Conservation (phyloP, 2,113 vertebrate genomes). For the Nestor notabilis region DNA sequence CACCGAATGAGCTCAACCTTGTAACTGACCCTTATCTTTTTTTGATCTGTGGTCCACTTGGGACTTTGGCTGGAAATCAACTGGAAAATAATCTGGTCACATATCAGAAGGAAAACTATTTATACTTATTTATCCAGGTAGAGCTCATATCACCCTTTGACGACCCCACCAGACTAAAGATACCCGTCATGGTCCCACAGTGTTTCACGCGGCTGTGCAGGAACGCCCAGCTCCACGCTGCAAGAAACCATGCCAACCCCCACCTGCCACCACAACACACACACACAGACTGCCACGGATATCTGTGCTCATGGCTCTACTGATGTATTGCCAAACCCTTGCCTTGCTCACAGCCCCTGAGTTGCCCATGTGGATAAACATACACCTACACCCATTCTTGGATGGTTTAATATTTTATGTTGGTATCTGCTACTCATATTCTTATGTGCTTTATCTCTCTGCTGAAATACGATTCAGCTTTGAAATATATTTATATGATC, state of each 20-base stretch:
- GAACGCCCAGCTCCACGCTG: not conserved
- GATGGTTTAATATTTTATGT: constrained; percentile 33
- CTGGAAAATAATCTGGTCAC: constrained; percentile 86
- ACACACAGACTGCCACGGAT: not conserved
- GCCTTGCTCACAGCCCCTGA: not conserved
- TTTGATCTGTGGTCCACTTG: constrained; percentile 84
- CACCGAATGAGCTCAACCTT: constrained; percentile 87
- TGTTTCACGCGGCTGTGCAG: accelerated
- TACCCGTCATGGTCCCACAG: not conserved
- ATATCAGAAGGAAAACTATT: constrained; percentile 82
- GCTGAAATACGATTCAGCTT: constrained; percentile 59
- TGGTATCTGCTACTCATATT: not conserved
- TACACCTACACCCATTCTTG: not conserved
- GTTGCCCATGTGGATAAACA: not conserved
- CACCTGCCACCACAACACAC: not conserved
- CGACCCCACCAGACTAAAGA: not conserved
- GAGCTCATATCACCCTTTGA: constrained; percentile 25
- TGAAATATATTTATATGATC: constrained; percentile 69
- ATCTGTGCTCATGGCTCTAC: not conserved
- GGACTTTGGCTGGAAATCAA: constrained; percentile 83
- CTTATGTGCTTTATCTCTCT: constrained; percentile 39
- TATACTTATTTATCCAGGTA: constrained; percentile 79
- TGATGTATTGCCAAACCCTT: not conserved
- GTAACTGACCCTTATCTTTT: constrained; percentile 97
- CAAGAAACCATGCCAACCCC: not conserved